A percentile compares a stretch with the other conserved stretches of the same genome.
Conservation (phyloP, 2,113 vertebrate genomes). For the Peromyscus californicus region DNA sequence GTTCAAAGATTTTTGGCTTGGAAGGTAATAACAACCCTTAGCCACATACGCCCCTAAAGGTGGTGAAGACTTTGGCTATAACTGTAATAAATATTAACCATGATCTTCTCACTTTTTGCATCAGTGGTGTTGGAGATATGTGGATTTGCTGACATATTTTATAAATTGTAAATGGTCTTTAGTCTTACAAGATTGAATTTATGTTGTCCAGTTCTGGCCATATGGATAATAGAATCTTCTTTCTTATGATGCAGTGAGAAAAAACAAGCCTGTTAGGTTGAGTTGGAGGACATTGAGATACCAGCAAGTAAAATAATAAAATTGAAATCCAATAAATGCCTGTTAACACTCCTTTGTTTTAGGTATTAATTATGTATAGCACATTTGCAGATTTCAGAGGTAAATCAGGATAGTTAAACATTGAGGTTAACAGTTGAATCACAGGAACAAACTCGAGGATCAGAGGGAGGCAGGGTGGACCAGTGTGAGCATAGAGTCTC, state of each 20-base stretch:
- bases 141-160: background rate
- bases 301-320: background rate
- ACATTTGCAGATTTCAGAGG: constrained; percentile 52
- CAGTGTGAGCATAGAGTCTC: background rate
- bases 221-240: background rate
- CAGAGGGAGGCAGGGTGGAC: background rate
- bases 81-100: background rate
- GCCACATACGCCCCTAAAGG: background rate
- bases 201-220: background rate
- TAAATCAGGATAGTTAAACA: constrained; percentile 13
- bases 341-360: background rate
- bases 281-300: background rate
- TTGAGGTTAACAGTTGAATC: background rate
- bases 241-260: background rate
- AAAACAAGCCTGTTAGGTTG: background rate
- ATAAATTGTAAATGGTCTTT: background rate
- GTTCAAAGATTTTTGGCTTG: background rate
- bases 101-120: background rate
- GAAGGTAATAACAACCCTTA: background rate
- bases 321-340: background rate
- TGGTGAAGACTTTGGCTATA: background rate
- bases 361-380: background rate
- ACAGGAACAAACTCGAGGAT: background rate
- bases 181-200: constrained; percentile 4
- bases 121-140: background rate